Conservation (phyloP, 2,888 invertebrate genomes). For the Tetheella fluctuosa region DNA sequence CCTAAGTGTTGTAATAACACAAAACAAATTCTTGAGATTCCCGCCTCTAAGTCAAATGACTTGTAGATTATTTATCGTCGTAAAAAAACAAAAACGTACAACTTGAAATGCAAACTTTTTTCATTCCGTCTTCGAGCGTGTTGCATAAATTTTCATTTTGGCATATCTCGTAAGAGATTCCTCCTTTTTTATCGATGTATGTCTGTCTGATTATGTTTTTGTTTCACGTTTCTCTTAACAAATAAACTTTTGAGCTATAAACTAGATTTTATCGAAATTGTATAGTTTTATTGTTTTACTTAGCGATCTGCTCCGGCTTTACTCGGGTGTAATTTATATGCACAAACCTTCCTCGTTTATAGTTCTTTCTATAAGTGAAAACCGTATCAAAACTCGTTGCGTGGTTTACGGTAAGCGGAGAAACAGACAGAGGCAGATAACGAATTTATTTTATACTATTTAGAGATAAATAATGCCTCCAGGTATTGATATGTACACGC, state of each 20-base stretch:
- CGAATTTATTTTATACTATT: too few relatives aligned
- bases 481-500: too few relatives aligned
- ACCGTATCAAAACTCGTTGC: too few relatives aligned
- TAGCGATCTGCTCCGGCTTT: too few relatives aligned
- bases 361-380: too few relatives aligned
- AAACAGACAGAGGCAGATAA: too few relatives aligned
- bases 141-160: slow-evolving; percentile 6
- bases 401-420: too few relatives aligned
- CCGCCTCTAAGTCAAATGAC: not conserved
- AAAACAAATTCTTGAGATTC: not conserved
- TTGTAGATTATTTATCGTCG: not conserved
- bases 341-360: too few relatives aligned
- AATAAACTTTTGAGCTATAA: not conserved
- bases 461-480: too few relatives aligned
- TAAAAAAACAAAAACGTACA: not conserved
- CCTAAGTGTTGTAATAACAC: too few relatives aligned
- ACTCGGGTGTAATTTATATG: too few relatives aligned
- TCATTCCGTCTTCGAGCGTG: not conserved
- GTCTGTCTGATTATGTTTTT: not conserved
- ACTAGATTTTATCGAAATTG: not conserved
- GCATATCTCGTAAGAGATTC: not conserved
- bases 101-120: slow-evolving; percentile 4
- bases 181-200: not conserved
- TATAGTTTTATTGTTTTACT: slow-evolving; percentile 1
- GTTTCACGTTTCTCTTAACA: not conserved